phyloP scores from a whole-genome alignment of 2,888 invertebrate species.

The Norana najaformis region DNA sequence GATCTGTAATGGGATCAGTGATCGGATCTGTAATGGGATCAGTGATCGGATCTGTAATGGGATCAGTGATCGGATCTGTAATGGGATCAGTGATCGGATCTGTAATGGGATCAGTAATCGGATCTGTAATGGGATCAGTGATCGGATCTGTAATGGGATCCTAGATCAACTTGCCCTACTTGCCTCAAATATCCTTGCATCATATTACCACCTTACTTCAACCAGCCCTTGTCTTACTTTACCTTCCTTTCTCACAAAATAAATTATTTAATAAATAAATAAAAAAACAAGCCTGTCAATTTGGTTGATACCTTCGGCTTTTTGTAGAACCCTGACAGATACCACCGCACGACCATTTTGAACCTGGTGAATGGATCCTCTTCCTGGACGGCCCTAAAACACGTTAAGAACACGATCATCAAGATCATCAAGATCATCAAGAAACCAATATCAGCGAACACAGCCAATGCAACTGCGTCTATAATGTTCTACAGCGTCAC shows the following conservation, averaged over 20 bases:
- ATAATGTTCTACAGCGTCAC: no score
- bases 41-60: no score
- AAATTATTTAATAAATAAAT: not conserved
- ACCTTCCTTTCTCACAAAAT: not conserved
- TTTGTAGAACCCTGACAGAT: constrained; percentile 87
- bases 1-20: no score
- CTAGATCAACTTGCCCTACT: not conserved
- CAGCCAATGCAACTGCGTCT: no score
- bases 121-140: no score
- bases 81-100: no score
- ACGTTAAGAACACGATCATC: not conserved
- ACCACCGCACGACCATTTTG: constrained; percentile 84
- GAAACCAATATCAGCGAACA: no score
- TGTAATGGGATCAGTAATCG: no score
- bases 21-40: no score
- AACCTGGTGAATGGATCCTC: constrained; percentile 88
- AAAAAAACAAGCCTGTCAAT: not conserved
- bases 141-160: not conserved
- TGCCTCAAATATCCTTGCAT: not conserved
- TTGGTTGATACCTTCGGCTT: constrained; percentile 77
- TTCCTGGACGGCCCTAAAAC: constrained; percentile 75
- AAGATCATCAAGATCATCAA: not conserved
- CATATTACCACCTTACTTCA: not conserved
- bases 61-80: no score
- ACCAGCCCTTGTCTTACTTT: not conserved